These are phyloP conservation scores for Lycopodina hypogea DNA, from an alignment of 37 sponge, comb jelly and placozoan genomes.

Conservation along the genomic window DNA sequence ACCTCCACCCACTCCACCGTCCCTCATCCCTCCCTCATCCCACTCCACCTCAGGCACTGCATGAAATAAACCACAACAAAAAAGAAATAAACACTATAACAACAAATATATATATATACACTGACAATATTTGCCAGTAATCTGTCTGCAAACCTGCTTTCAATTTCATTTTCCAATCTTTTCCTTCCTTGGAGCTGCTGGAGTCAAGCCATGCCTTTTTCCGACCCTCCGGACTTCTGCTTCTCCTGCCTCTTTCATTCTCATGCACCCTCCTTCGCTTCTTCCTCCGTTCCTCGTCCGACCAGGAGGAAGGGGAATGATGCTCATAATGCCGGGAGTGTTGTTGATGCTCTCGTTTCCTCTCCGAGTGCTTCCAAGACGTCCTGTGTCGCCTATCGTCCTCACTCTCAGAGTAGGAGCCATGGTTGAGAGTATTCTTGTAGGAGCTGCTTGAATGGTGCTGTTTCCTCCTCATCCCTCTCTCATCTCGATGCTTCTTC, in stretches of 20 bases:
- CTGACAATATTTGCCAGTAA: background rate
- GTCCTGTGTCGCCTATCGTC: background rate
- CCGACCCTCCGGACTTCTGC: background rate
- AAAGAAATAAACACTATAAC: background rate
- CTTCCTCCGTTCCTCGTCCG: constrained; percentile 13
- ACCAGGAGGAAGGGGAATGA: background rate
- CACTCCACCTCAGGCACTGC: constrained; percentile 37
- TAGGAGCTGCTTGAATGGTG: background rate
- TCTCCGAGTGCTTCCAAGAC: background rate
- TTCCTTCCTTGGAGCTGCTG: background rate
- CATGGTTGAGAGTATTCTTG: background rate
- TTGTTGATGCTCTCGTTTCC: background rate
- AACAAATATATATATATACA: background rate
- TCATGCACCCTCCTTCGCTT: background rate
- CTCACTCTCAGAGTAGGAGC: background rate
- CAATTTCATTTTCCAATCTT: background rate
- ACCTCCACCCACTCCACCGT: background rate
- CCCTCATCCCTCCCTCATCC: constrained; percentile 17
- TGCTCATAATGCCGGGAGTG: background rate
- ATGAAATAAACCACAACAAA: background rate
- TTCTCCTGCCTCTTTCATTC: background rate
- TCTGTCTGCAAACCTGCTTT: background rate
- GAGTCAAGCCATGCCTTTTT: background rate
- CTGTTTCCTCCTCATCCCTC: background rate
- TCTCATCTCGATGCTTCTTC: background rate